Percentiles rank a stretch among this genome's conserved stretches.
Conservation (phyloP, 2,797 vertebrate species). For the Lagocephalus sceleratus region DNA sequence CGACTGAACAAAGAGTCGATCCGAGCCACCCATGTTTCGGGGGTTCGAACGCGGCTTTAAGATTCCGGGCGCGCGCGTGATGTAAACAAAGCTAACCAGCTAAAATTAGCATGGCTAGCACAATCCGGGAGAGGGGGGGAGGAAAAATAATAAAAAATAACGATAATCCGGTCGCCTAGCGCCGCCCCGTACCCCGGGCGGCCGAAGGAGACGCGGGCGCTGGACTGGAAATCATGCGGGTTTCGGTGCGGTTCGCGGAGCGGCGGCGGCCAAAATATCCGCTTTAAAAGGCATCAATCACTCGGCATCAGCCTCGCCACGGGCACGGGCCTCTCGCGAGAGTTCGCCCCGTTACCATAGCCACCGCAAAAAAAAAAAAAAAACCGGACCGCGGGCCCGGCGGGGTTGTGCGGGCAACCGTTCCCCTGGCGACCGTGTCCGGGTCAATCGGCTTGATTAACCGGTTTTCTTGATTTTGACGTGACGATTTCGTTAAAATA, state of each 20-base stretch:
- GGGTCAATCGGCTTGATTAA: too few species aligned
- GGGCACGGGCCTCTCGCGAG: slow-evolving; percentile 61
- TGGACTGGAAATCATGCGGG: slow-evolving; percentile 10
- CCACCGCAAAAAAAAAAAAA: too few species aligned
- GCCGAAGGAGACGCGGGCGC: slow-evolving; percentile 20
- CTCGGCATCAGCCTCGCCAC: slow-evolving; percentile 53
- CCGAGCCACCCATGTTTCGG: slow-evolving; percentile 3
- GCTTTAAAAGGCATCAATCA: slow-evolving; percentile 65
- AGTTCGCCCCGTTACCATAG: slow-evolving; percentile 63
- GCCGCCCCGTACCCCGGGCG: slow-evolving; percentile 23
- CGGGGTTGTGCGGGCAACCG: too few species aligned
- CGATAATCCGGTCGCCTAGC: slow-evolving; percentile 13
- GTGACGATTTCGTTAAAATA: too few species aligned
- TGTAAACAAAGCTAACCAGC: slow-evolving; percentile 77
- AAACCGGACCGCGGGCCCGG: too few species aligned
- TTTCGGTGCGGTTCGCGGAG: slow-evolving; percentile 24
- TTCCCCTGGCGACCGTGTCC: too few species aligned
- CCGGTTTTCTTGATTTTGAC: too few species aligned
- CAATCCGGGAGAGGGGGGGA: slow-evolving; percentile 52
- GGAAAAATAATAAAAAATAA: slow-evolving; percentile 47
- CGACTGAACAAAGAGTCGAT: background rate
- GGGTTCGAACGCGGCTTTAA: slow-evolving; percentile 28
- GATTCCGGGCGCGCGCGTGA: slow-evolving; percentile 64
- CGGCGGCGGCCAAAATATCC: slow-evolving; percentile 44
- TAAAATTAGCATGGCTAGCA: slow-evolving; percentile 56